Base-by-base conservation (phyloP, 2,797 vertebrate species). In the Pteropus rufus region DNA sequence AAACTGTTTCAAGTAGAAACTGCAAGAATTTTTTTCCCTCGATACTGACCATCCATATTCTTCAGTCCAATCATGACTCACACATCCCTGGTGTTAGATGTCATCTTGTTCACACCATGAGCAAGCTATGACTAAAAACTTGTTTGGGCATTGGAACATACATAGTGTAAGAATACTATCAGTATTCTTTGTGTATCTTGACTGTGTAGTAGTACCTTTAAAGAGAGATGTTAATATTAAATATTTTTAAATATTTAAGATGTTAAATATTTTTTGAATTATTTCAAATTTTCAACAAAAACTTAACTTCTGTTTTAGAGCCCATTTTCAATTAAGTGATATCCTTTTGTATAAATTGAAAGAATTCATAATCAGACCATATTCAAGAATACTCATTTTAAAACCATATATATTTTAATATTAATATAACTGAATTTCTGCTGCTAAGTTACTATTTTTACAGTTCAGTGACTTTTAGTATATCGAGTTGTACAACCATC, bases 1-100 rank as follows among this genome's bases (percentile, higher is more conserved):
- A 93, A 92, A 76, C 81, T 77, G 44, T 94, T 67, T 84, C 60
- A 72, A 83, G 24, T 91, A 93, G 80, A 95, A 93, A 91, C 34
- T 76, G 26, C 89, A n/a, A 91, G 64, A 77, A 34, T 92, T 87
- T 69, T 80, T 86, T 91, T 31, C 2, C 46, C 10, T 85, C 60
- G 26, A n/a, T 81, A 52, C 9, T 73, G 2, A 16, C n/a, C 14
- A 29, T 70, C 46, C 49, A 15, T 88, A 83, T 64, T 29, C 46
- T 39, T 94, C 7, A 29, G 18, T 87, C 39, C 64, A 64, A 34
- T 88, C n/a, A 36, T 81, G 80, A 95, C 79, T 72, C 49, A 54
- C 67, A n/a, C 5, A 65, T 69, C 52, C 24, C 65, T 75, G 31
- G 54, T 81, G 46, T 93, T 93, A 72, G 19, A 36, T 52, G 18